Percentiles rank a stretch among this genome's conserved stretches.
These are phyloP conservation scores for Brachystomella parvula DNA, from an alignment of 1,140 invertebrate genomes.

Conservation along the genomic window DNA sequence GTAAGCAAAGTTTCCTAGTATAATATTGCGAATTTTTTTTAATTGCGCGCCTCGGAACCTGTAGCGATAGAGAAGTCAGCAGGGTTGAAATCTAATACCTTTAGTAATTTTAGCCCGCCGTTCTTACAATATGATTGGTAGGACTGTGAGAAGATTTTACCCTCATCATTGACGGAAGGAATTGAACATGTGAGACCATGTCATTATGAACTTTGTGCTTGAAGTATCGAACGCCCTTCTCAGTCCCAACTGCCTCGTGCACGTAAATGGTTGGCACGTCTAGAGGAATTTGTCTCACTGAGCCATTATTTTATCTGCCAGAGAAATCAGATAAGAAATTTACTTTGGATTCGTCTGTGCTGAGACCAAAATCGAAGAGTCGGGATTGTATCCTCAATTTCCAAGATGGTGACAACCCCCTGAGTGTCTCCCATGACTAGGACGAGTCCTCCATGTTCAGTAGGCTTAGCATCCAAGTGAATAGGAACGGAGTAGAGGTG, in stretches of 20 bases:
- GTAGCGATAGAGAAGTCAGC: too few relatives aligned
- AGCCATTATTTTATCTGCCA: constrained; percentile 4
- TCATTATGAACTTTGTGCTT: constrained; percentile 26
- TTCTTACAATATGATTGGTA: constrained; percentile 2
- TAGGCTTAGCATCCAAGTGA: constrained; percentile 20
- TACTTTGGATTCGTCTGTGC: constrained; percentile 14
- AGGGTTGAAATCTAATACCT: too few relatives aligned
- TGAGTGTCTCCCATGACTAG: constrained; percentile 23
- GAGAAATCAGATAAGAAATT: background rate
- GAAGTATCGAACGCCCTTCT: constrained; percentile 11
- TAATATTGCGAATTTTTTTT: too few relatives aligned
- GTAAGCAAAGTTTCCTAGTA: too few relatives aligned
- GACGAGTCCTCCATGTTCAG: background rate
- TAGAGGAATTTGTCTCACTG: background rate
- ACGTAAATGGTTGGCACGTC: constrained; percentile 18
- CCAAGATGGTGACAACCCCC: constrained; percentile 10
- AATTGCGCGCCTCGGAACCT: too few relatives aligned
- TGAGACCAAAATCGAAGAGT: constrained; percentile 22
- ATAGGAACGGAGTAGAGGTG: constrained; percentile 17
- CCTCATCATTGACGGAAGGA: constrained; percentile 7
- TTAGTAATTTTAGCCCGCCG: background rate
- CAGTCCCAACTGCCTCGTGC: constrained; percentile 11
- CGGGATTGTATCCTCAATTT: constrained; percentile 13
- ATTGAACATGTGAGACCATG: constrained; percentile 17
- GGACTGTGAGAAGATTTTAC: constrained; percentile 18